Evolutionary conservation across 2,113 vertebrate genomes (phyloP).

Genomic region (Oostethus manadensis): DNA sequence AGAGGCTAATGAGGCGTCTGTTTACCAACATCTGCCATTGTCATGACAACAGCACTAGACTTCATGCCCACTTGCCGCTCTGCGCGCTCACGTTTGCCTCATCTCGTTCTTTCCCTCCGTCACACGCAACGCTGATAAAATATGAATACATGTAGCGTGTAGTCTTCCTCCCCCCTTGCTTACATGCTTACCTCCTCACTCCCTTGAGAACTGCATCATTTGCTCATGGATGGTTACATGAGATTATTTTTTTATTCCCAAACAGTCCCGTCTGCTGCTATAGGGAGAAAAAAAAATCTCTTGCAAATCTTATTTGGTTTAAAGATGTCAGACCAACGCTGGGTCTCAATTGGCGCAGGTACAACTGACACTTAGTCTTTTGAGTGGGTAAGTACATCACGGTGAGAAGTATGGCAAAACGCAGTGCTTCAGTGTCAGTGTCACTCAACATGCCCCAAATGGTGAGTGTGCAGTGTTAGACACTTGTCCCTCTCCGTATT

Average conservation of each 20-base stretch:
- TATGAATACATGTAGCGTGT: background rate
- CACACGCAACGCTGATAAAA: background rate
- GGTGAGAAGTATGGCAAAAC: background rate
- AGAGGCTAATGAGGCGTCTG: conserved; percentile 29
- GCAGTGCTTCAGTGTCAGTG: no score
- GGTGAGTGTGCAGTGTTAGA: no score
- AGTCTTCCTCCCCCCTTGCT: no score
- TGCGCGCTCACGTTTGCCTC: background rate
- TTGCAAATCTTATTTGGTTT: no score
- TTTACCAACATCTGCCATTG: conserved; percentile 22
- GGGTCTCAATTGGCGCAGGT: background rate
- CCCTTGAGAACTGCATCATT: background rate
- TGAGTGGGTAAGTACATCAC: no score
- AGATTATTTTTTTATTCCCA: background rate
- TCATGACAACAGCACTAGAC: conserved; percentile 5
- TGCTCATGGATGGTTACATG: background rate
- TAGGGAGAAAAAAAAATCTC: no score
- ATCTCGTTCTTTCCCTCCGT: background rate
- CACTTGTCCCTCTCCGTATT: no score
- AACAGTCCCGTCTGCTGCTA: no score
- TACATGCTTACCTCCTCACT: background rate
- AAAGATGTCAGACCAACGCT: no score
- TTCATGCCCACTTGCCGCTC: background rate
- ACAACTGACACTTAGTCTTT: no score
- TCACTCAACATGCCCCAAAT: no score